Conservation (phyloP, 2,113 vertebrate species). For the Hyla sarda region DNA sequence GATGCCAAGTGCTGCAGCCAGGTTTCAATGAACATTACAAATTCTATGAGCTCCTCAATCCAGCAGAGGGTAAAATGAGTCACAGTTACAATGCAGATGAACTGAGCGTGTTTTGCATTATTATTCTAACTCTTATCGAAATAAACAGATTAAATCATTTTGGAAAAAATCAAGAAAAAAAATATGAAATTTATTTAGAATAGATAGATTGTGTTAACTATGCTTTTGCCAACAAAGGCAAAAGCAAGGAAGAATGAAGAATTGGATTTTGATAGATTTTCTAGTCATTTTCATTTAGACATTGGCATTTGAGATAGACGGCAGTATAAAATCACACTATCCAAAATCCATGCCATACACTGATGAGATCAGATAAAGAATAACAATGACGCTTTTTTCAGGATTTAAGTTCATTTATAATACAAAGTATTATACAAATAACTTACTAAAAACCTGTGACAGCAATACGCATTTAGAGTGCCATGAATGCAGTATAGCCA, state of each 20-base stretch:
- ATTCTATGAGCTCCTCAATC: slow-evolving; percentile 55
- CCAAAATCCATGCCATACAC: neutral
- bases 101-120: slow-evolving; percentile 49
- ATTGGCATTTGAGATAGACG: neutral
- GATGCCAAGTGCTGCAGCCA: slow-evolving; percentile 49
- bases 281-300: neutral
- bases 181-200: neutral
- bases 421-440: too few relatives aligned
- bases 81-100: slow-evolving; percentile 51
- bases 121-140: slow-evolving; percentile 43
- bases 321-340: neutral
- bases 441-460: too few relatives aligned
- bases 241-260: neutral
- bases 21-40: slow-evolving; percentile 52
- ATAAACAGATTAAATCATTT: slow-evolving; percentile 49
- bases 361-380: neutral
- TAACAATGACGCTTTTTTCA: neutral
- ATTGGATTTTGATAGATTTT: neutral
- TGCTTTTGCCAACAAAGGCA: neutral
- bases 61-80: slow-evolving; percentile 58
- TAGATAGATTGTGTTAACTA: slow-evolving; percentile 3
- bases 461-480: too few relatives aligned
- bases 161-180: neutral
- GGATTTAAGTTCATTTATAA: too few relatives aligned
- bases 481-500: too few relatives aligned